phyloP scores from a whole-genome alignment of 92 coral and sea anemone genomes.

The Blastomussa wellsi region DNA sequence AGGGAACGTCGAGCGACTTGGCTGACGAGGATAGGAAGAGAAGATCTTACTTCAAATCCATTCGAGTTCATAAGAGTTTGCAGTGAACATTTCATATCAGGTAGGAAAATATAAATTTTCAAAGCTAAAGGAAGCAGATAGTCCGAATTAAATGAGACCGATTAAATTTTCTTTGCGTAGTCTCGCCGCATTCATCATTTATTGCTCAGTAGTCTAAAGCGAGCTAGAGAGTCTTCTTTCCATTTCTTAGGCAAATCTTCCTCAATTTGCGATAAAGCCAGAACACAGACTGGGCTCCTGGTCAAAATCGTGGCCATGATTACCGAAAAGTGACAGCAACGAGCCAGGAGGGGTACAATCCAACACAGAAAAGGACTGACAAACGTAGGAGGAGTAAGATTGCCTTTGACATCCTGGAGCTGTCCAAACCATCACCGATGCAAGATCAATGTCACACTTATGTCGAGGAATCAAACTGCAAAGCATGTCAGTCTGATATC shows the following conservation, averaged over 20 bases:
- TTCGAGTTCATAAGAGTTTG: conserved; percentile 46
- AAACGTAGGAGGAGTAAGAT: conserved; percentile 48
- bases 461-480: neutral
- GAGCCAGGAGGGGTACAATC: conserved; percentile 26
- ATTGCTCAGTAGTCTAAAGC: no score
- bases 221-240: no score
- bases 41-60: conserved; percentile 52
- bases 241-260: conserved; percentile 57
- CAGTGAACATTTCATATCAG: conserved; percentile 60
- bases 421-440: conserved; percentile 6
- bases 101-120: conserved; percentile 10
- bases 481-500: conserved; percentile 1
- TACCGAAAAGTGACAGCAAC: conserved; percentile 5
- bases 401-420: conserved; percentile 40
- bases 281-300: conserved; percentile 58
- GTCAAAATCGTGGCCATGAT: conserved; percentile 48
- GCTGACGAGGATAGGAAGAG: conserved; percentile 51
- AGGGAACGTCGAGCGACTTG: conserved; percentile 9
- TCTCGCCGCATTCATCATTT: no score
- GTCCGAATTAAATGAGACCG: neutral
- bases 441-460: neutral
- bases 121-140: neutral
- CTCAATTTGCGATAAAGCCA: conserved; percentile 35
- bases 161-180: neutral
- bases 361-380: conserved; percentile 33